Evolutionary conservation across 1,140 invertebrate genomes (phyloP).

Genomic region (Leptonema lineaticorne): DNA sequence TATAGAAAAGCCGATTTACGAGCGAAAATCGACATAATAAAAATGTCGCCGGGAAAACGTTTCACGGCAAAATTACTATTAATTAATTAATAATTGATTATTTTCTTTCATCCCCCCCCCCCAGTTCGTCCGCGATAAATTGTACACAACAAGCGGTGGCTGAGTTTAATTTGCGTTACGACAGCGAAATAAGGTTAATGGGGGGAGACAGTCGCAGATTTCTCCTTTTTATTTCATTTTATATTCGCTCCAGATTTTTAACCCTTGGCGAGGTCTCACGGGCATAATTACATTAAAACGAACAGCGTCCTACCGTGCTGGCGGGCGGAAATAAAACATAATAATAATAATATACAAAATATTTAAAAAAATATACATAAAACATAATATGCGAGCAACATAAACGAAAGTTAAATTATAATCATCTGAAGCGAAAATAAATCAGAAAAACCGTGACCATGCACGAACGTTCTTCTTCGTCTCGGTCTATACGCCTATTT

Average conservation of each 20-base stretch:
- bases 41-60: too few relatives aligned
- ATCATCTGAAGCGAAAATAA: slow-evolving; percentile 12
- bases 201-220: background rate
- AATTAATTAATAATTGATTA: slow-evolving; percentile 24
- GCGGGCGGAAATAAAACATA: slow-evolving; percentile 12
- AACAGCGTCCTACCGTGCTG: slow-evolving; percentile 27
- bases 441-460: slow-evolving; percentile 1
- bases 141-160: background rate
- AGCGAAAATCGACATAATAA: too few relatives aligned
- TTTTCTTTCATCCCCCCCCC: too few relatives aligned
- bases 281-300: slow-evolving; percentile 38
- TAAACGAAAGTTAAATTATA: slow-evolving; percentile 20
- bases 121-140: background rate
- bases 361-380: background rate
- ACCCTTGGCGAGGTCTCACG: slow-evolving; percentile 18
- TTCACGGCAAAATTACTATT: too few relatives aligned
- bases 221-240: slow-evolving; percentile 5
- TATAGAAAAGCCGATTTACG: too few relatives aligned
- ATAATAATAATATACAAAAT: background rate
- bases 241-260: slow-evolving; percentile 14
- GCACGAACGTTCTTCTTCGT: background rate
- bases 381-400: background rate
- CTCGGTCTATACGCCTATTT: slow-evolving; percentile 8
- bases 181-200: slow-evolving; percentile 21
- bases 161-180: slow-evolving; percentile 10